phyloP scores from a whole-genome alignment of 1,140 invertebrate genomes.

The Hyposmocoma kahamanoa region DNA sequence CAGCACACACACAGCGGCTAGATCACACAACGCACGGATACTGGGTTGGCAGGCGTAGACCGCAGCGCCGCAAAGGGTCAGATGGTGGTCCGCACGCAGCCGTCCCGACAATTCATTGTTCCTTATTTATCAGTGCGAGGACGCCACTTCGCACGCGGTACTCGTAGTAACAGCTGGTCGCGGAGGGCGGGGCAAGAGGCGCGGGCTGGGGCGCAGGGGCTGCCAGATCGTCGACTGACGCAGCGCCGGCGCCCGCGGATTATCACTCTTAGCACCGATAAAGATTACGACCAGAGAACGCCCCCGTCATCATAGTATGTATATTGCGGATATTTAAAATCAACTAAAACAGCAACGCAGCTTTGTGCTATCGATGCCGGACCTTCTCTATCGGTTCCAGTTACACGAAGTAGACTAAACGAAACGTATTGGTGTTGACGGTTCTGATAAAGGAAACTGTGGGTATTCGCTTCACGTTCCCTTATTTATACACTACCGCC shows the following conservation, averaged over 20 bases:
- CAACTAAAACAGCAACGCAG: constrained; percentile 15
- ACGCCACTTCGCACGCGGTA: no score
- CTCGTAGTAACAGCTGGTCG: no score
- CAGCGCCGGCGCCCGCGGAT: constrained; percentile 32
- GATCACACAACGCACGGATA: neutral
- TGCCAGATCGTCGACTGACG: no score
- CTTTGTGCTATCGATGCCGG: constrained; percentile 34
- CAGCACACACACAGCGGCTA: constrained; percentile 8
- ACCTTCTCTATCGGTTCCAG: constrained; percentile 37
- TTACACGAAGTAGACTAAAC: neutral
- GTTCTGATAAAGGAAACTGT: constrained; percentile 34
- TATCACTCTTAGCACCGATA: constrained; percentile 51
- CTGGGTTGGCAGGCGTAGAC: no score
- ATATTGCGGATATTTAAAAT: no score
- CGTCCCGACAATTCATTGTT: constrained; percentile 43
- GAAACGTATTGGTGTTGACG: no score
- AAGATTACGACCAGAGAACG: no score
- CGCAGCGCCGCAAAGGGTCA: constrained; percentile 15
- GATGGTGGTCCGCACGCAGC: constrained; percentile 18
- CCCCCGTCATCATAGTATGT: no score
- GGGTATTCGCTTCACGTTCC: constrained; percentile 26
- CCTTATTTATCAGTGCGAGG: constrained; percentile 43
- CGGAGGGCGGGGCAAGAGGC: no score
- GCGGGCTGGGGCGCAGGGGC: constrained; percentile 29
- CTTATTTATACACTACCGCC: no score